A percentile compares a stretch with the other conserved stretches of the same genome.
Evolutionary conservation across 2,888 invertebrate species (phyloP).

Genomic region (Noctua pronuba): DNA sequence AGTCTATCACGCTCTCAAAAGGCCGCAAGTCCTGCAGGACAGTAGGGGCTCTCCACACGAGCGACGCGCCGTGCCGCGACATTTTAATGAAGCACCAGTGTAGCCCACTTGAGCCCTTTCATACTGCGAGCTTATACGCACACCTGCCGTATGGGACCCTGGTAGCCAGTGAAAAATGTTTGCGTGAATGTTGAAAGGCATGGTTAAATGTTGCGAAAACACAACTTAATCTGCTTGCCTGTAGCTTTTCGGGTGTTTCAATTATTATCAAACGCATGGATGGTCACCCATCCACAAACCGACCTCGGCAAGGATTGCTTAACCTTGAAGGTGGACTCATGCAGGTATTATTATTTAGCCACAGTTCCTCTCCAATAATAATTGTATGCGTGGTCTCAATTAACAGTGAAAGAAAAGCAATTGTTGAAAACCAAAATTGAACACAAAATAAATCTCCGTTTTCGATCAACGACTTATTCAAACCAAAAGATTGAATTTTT

Average conservation of each 20-base stretch:
- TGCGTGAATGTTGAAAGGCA: neutral
- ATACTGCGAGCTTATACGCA: slow-evolving; percentile 47
- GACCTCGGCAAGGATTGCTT: neutral
- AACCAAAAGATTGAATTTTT: neutral
- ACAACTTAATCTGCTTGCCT: neutral
- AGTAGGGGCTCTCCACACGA: slow-evolving; percentile 76
- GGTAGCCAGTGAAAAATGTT: neutral
- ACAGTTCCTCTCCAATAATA: neutral
- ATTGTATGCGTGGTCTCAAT: neutral
- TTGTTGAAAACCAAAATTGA: neutral
- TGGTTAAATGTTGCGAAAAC: neutral
- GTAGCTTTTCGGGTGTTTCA: neutral
- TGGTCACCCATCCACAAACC: neutral
- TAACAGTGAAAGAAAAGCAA: neutral
- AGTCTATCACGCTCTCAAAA: slow-evolving; percentile 61
- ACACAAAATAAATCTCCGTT: neutral
- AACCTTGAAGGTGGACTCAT: neutral
- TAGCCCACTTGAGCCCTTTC: slow-evolving; percentile 66
- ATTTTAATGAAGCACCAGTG: slow-evolving; percentile 80
- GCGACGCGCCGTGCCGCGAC: slow-evolving; percentile 77
- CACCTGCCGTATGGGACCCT: slow-evolving; percentile 11
- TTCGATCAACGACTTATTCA: neutral
- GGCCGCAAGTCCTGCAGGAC: slow-evolving; percentile 76
- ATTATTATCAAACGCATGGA: neutral
- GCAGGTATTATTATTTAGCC: neutral